Evolutionary conservation across 2,113 vertebrate genomes (phyloP).

Genomic region (Oreocharis arfaki): DNA sequence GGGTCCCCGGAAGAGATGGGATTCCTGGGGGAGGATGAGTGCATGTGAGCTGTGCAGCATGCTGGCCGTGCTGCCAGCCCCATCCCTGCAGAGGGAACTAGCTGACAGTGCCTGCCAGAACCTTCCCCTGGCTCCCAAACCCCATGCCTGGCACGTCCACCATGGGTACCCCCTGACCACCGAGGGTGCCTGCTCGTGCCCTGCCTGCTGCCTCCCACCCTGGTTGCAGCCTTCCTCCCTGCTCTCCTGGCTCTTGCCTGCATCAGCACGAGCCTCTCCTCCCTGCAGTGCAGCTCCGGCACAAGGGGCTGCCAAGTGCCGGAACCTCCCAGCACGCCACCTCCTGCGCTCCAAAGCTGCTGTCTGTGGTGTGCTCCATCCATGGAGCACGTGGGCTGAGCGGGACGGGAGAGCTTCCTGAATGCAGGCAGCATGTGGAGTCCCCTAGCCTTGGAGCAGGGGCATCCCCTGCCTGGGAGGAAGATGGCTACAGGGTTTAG

Average conservation of each 20-base stretch:
- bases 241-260: neutral
- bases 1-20: neutral
- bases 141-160: neutral
- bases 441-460: neutral
- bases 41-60: neutral
- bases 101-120: neutral
- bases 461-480: neutral
- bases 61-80: neutral
- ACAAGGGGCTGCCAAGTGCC: neutral
- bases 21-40: neutral
- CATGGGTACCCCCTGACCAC: neutral
- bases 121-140: neutral
- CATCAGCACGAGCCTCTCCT: neutral
- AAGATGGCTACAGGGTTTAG: neutral
- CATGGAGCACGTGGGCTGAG: neutral
- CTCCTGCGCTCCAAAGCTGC: neutral
- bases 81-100: slow-evolving; percentile 29
- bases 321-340: neutral
- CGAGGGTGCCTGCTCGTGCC: neutral
- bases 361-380: neutral
- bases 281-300: neutral
- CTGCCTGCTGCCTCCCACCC: neutral
- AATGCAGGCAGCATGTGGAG: neutral
- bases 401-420: fast-evolving
- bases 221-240: neutral